phyloP scores from a whole-genome alignment of 2,797 vertebrate species.

The Rhinichthys osculus region DNA sequence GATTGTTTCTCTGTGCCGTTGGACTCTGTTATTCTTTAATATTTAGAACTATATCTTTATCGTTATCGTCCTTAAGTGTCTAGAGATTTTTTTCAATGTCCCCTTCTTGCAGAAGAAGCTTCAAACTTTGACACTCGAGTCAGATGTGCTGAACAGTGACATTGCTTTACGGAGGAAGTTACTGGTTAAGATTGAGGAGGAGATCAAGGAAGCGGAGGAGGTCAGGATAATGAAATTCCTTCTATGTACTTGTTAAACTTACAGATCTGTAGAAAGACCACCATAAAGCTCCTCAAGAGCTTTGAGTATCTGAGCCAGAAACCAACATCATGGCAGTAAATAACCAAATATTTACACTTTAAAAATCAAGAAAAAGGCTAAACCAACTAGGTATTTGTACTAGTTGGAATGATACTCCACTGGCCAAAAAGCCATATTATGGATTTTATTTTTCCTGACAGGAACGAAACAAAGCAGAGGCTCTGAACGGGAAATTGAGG shows the following conservation, averaged over 20 bases:
- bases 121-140: constrained; percentile 62
- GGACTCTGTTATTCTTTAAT: neutral
- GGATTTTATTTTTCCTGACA: constrained; percentile 51
- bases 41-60: neutral
- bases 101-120: constrained; percentile 74
- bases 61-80: neutral
- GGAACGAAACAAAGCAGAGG: constrained; percentile 75
- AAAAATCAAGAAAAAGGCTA: neutral
- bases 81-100: neutral
- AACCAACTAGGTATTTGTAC: neutral
- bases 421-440: neutral
- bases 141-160: constrained; percentile 68
- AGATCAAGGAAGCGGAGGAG: constrained; percentile 73
- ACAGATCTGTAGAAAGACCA: neutral
- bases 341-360: neutral
- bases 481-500: constrained; percentile 69
- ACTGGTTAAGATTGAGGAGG: constrained; percentile 74
- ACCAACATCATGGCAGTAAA: neutral
- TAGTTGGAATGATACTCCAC: neutral
- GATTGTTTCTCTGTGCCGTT: neutral
- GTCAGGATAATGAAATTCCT: constrained; percentile 64
- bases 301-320: neutral
- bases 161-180: constrained; percentile 70
- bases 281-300: neutral
- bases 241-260: neutral